Conservation (phyloP, 2,113 vertebrate genomes). For the Pituophis catenifer region DNA sequence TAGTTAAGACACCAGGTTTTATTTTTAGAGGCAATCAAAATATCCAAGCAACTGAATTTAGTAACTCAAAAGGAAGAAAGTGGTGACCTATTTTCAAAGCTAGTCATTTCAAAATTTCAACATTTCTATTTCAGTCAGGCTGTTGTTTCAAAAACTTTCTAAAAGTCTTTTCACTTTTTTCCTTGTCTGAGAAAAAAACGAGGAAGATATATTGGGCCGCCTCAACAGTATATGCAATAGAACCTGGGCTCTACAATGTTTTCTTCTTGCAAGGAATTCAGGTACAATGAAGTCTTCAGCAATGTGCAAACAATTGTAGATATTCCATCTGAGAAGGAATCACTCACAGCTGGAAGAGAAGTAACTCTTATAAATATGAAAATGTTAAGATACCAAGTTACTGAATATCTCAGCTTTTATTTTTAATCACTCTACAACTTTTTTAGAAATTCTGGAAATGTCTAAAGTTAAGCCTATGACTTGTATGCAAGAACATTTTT, state of each 20-base stretch:
- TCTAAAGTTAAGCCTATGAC: neutral
- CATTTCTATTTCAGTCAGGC: slow-evolving; percentile 21
- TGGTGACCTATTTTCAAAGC: neutral
- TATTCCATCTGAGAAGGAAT: neutral
- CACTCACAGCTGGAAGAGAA: neutral
- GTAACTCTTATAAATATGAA: neutral
- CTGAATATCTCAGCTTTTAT: neutral
- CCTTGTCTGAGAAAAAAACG: neutral
- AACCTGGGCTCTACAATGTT: neutral
- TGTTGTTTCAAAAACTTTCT: slow-evolving; percentile 3
- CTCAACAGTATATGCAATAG: neutral
- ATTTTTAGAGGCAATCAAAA: slow-evolving; percentile 1
- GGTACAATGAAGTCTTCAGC: neutral
- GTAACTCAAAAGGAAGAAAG: slow-evolving; percentile 16
- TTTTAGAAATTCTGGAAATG: neutral
- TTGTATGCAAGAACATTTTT: neutral
- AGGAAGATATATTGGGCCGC: neutral
- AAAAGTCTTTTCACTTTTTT: slow-evolving; percentile 28
- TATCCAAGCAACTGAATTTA: neutral
- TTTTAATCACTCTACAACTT: neutral
- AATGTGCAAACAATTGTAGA: neutral
- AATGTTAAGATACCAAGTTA: neutral
- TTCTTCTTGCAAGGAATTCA: neutral
- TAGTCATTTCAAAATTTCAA: neutral
- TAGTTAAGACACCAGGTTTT: neutral